Evolutionary conservation across 2,797 vertebrate genomes (phyloP).

Genomic region (Lutjanus argentimaculatus): DNA sequence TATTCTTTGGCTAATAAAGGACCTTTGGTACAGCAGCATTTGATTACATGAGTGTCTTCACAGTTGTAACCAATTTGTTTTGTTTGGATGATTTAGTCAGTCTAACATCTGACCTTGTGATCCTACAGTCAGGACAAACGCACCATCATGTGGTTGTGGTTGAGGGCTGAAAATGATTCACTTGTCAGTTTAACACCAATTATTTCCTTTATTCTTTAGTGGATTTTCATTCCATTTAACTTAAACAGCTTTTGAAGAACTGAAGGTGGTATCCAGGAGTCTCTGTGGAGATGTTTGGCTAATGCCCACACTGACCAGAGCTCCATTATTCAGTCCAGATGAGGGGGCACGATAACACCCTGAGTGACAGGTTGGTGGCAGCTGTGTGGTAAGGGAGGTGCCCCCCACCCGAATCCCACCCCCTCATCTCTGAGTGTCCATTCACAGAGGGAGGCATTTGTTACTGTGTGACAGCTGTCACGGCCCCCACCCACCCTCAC

Average conservation of each 20-base stretch:
- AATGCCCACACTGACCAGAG: constrained; percentile 44
- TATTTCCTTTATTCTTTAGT: background rate
- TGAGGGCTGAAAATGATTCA: background rate
- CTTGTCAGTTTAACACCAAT: background rate
- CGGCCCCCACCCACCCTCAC: constrained; percentile 32
- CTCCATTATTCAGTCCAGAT: constrained; percentile 69
- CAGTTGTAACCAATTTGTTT: background rate
- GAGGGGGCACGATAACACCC: constrained; percentile 57
- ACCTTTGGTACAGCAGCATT: too few species aligned
- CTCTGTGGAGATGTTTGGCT: constrained; percentile 13
- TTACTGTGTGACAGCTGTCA: constrained; percentile 80
- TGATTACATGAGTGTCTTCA: too few species aligned
- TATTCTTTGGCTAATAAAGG: background rate
- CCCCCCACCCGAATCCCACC: background rate
- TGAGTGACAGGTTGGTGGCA: constrained; percentile 79
- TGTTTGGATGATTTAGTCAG: constrained; percentile 6
- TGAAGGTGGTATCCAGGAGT: constrained; percentile 23
- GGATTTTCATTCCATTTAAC: background rate
- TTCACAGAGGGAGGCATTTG: constrained; percentile 72
- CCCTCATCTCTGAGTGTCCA: constrained; percentile 44
- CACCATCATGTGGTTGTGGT: background rate
- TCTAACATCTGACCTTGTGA: constrained; percentile 14
- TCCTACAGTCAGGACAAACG: background rate
- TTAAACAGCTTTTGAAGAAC: constrained; percentile 13
- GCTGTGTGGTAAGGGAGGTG: constrained; percentile 68